phyloP scores from a whole-genome alignment of 1,140 invertebrate genomes.

The Drosophila nebulosa region DNA sequence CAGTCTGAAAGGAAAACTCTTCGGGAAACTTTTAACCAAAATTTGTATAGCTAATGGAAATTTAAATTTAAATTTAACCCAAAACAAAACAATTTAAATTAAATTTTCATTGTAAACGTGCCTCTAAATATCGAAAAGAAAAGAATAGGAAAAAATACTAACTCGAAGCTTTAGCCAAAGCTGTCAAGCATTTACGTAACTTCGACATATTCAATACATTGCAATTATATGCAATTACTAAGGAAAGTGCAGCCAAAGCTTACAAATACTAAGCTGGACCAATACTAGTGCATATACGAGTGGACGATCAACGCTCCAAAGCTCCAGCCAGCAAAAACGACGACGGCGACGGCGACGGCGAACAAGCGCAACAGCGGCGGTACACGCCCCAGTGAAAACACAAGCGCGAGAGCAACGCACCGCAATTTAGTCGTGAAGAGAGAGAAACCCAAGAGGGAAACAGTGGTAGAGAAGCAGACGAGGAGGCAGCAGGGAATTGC shows the following conservation, averaged over 20 bases:
- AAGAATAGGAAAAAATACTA: slow-evolving; percentile 20
- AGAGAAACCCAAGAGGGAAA: neutral
- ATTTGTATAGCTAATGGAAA: slow-evolving; percentile 45
- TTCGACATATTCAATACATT: slow-evolving; percentile 26
- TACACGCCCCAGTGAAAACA: slow-evolving; percentile 47
- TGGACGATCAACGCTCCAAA: slow-evolving; percentile 44
- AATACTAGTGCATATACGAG: slow-evolving; percentile 8
- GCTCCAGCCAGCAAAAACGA: slow-evolving; percentile 34
- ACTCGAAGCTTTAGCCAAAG: slow-evolving; percentile 37
- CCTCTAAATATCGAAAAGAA: neutral
- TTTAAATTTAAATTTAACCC: slow-evolving; percentile 58
- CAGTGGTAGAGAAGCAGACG: neutral
- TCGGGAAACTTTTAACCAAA: slow-evolving; percentile 25
- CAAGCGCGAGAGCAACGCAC: slow-evolving; percentile 21
- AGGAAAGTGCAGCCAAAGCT: slow-evolving; percentile 41
- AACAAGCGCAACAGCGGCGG: too few relatives aligned
- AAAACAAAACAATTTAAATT: slow-evolving; percentile 17
- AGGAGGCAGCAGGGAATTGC: slow-evolving; percentile 24
- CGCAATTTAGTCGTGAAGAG: slow-evolving; percentile 3
- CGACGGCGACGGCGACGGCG: neutral
- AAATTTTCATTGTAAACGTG: slow-evolving; percentile 7
- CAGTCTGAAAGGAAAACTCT: slow-evolving; percentile 37
- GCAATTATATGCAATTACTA: slow-evolving; percentile 36
- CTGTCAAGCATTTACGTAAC: slow-evolving; percentile 50
- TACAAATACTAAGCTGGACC: slow-evolving; percentile 36